Base-by-base conservation (phyloP, 1,140 invertebrate species). In the Diachasmimorpha longicaudata region DNA sequence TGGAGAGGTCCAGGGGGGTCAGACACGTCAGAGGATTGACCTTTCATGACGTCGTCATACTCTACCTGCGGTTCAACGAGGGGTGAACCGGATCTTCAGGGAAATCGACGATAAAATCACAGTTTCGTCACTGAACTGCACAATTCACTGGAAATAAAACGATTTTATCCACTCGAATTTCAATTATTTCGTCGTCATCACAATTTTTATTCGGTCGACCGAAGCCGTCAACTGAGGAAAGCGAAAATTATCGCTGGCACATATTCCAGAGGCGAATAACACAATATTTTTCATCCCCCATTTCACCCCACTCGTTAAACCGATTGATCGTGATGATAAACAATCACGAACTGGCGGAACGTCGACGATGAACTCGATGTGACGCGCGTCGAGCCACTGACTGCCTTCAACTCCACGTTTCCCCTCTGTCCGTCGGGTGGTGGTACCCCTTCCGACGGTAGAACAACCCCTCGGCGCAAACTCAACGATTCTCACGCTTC, bases 381-480 rank as follows among this genome's bases (percentile, higher is more conserved):
- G 84, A 80, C 84, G 84, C 84, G 83, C 84, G 84, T 80, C 84
- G 81, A 84, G 84, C 83, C 83, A 85, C 84, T 85, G 84, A 85
- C 83, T 85, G 79, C 80, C 80, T 85, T 80, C 79, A 77, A 81
- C 79, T 81, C 79, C 79, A 82, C 81, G 79, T 84, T 80, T 81
- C 81, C 82, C 79, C 76, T 77, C 52, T 78, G 72, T 39, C 42
- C 31, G 39, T 44, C 72, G 68, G 74, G 76, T 68, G 77, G 31
- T 55, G 44, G 39, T 55, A 55, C 52, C 72, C 55, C 66, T 52
- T 8, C 48, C 68, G 67, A 48, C 23, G 58, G 13, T 42, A 31
- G 55, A 42, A 66, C 79, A 55, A 71, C 52, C 69, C 72, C 46
- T 75, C 70, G 48, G 80, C 80, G 80, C 80, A 81, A 79, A 81